These are phyloP conservation scores for Galleria mellonella DNA, from an alignment of 1,140 invertebrate genomes.

Conservation along the genomic window DNA sequence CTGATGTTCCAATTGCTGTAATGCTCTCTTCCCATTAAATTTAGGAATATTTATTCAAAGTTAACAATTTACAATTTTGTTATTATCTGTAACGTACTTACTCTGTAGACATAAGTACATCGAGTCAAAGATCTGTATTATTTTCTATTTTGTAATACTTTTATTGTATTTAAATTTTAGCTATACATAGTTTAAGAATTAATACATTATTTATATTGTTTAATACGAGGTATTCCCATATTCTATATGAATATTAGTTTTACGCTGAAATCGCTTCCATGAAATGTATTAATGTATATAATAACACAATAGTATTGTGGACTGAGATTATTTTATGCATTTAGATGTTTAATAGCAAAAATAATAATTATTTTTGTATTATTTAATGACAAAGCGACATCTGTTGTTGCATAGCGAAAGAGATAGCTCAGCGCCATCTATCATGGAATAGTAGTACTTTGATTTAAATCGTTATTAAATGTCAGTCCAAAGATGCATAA, in stretches of 20 bases:
- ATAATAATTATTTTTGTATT: slow-evolving; percentile 14
- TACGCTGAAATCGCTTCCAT: slow-evolving; percentile 53
- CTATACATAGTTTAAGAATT: slow-evolving; percentile 35
- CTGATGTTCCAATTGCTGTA: slow-evolving; percentile 22
- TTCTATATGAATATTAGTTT: slow-evolving; percentile 53
- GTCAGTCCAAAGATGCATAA: slow-evolving; percentile 8
- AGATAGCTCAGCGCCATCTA: slow-evolving; percentile 33
- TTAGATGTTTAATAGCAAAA: slow-evolving; percentile 42
- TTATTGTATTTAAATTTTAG: slow-evolving; percentile 64
- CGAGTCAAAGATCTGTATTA: slow-evolving; percentile 74
- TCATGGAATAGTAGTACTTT: slow-evolving; percentile 14
- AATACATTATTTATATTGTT: slow-evolving; percentile 68
- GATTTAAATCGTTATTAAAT: slow-evolving; percentile 1
- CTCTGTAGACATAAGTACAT: slow-evolving; percentile 57
- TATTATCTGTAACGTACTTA: slow-evolving; percentile 57
- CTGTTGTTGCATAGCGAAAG: slow-evolving; percentile 1
- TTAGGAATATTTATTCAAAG: slow-evolving; percentile 68
- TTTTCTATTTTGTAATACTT: slow-evolving; percentile 71
- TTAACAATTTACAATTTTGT: slow-evolving; percentile 47
- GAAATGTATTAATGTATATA: slow-evolving; percentile 48
- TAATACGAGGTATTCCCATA: slow-evolving; percentile 70
- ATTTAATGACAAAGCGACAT: slow-evolving; percentile 3
- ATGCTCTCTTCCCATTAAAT: slow-evolving; percentile 54
- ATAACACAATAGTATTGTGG: slow-evolving; percentile 57
- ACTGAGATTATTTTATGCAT: slow-evolving; percentile 70